These are phyloP conservation scores for Coregonus sp. DNA, from an alignment of 2,797 vertebrate species.

Conservation along the genomic window DNA sequence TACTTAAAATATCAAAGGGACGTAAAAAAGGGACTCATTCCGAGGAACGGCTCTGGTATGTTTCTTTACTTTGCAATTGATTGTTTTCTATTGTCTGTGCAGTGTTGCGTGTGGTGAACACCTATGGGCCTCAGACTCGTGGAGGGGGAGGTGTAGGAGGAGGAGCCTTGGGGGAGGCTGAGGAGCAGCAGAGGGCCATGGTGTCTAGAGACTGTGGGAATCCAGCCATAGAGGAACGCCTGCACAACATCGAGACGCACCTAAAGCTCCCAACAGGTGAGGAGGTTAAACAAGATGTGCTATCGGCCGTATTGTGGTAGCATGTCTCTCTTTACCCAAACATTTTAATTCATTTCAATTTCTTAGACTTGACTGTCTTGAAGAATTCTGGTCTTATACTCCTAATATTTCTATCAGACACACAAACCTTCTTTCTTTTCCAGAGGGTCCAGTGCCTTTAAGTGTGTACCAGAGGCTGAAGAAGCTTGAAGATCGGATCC, in stretches of 20 bases:
- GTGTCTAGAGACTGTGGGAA: conserved; percentile 84
- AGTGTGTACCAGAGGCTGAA: conserved; percentile 96
- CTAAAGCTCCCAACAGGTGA: conserved; percentile 87
- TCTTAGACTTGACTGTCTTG: too few relatives aligned
- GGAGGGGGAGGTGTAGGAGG: conserved; percentile 60
- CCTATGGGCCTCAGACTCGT: conserved; percentile 91
- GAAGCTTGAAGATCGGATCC: conserved; percentile 95
- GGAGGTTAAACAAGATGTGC: neutral
- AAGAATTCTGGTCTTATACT: too few relatives aligned
- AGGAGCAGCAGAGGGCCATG: conserved; percentile 71
- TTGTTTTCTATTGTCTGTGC: conserved; percentile 12
- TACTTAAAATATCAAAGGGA: too few relatives aligned
- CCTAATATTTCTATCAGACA: neutral
- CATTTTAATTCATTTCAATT: neutral
- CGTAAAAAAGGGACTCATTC: too few relatives aligned
- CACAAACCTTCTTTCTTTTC: neutral
- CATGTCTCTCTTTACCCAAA: neutral
- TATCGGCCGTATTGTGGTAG: neutral
- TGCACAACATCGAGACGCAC: conserved; percentile 93
- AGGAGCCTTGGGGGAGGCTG: conserved; percentile 61
- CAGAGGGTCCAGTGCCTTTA: conserved; percentile 90
- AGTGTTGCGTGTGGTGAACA: conserved; percentile 96
- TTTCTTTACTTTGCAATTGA: neutral
- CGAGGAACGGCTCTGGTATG: too few relatives aligned
- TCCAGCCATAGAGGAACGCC: conserved; percentile 88